Conservation (phyloP, 2,888 invertebrate genomes). For the Drosophila mercatorum region DNA sequence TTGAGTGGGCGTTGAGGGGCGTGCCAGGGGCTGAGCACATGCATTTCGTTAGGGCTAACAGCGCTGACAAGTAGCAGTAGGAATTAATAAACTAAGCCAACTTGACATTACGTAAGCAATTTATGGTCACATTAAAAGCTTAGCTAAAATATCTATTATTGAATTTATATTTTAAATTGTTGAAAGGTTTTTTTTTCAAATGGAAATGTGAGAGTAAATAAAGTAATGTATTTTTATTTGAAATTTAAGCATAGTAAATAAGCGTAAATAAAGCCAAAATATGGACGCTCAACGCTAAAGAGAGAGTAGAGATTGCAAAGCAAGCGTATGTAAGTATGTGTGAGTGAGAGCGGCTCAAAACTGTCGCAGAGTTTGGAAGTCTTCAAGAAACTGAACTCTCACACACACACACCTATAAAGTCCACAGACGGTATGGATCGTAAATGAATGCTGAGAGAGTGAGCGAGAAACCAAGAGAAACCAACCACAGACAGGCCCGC, state of each 20-base stretch:
- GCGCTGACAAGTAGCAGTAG: slow-evolving; percentile 21
- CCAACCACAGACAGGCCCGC: too few relatives aligned
- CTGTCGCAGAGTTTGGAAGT: too few relatives aligned
- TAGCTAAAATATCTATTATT: slow-evolving; percentile 1
- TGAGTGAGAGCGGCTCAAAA: background rate
- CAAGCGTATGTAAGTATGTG: too few relatives aligned
- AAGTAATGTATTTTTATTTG: background rate
- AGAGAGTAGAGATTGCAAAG: background rate
- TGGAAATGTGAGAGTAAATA: background rate
- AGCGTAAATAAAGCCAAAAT: background rate
- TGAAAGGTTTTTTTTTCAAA: background rate
- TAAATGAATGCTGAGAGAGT: background rate
- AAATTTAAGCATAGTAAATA: background rate
- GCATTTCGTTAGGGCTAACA: slow-evolving; percentile 13
- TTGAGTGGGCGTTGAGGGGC: slow-evolving; percentile 16
- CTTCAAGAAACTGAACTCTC: background rate
- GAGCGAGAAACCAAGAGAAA: background rate
- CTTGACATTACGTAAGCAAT: slow-evolving; percentile 11
- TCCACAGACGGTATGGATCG: too few relatives aligned
- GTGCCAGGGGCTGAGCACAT: slow-evolving; percentile 1
- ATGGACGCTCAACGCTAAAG: background rate
- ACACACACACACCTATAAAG: background rate
- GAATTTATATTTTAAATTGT: background rate
- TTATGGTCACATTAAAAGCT: slow-evolving; percentile 1
- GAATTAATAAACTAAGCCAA: slow-evolving; percentile 11